Evolutionary conservation across 2,888 invertebrate genomes (phyloP), one percentile per base, ranked within the genome.

Genomic region (Hemicrepidius hirtus): DNA sequence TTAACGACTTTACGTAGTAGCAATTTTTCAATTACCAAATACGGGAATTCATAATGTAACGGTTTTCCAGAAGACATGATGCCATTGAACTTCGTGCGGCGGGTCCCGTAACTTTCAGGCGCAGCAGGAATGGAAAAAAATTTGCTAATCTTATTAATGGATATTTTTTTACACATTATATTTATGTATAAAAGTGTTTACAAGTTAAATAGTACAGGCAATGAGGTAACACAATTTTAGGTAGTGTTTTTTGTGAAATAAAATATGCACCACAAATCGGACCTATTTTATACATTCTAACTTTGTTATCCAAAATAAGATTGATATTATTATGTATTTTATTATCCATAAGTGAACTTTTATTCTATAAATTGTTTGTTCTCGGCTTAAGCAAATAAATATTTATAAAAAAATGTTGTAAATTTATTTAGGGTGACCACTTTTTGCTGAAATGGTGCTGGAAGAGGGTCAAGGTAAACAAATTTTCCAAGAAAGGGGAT

Each of bases 161-260:
- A 76, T 77, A 77, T 81, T 83, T 82, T 83, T 82, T 82, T 83
- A 83, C 84, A 84, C 81, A 82, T 82, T 85, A 84, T 84, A 84
- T 84, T 85, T 82, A 83, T 84, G 84, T 84, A 85, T 84, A 85
- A 85, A 85, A 80, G 84, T 83, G 81, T 80, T 82, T 84, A 84
- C 84, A 85, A 77, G 78, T 80, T 82, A 78, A 80, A 84, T 80
- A 81, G 80, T 83, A 84, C 82, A 79, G 75, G 75, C 75, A 73
- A 65, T 72, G 72, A 68, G 65, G 68, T 68, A 73, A 73, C 68
- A 69, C 68, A 68, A 68, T n/a, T 64, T 46, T 32, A 21, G 18
- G 18, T 13, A 65, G 69, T 69, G 68, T 68, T 49, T 28, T n/a
- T 68, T 40, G 74, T 76, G 71, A 76, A 79, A 79, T 80, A 80